Percentiles rank a stretch among this genome's conserved stretches.
Conservation (phyloP, 2,888 invertebrate genomes). For the Phaedon cochleariae region DNA sequence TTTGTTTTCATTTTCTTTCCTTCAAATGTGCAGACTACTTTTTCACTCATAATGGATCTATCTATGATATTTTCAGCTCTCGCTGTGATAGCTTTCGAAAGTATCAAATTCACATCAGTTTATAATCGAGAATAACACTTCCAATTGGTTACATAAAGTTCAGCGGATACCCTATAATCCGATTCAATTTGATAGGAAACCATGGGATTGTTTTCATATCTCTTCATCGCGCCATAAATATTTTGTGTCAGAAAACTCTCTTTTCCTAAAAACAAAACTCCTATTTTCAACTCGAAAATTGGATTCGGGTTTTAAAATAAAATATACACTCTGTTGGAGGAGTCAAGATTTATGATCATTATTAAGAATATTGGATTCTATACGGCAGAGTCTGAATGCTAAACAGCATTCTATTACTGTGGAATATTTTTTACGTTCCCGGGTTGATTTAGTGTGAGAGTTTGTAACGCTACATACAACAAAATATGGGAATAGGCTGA, state of each 20-base stretch:
- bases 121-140: too few relatives aligned
- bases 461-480: conserved; percentile 37
- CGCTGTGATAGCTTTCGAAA: too few relatives aligned
- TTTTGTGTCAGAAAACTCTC: conserved; percentile 1
- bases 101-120: too few relatives aligned
- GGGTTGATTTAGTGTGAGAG: conserved; percentile 44
- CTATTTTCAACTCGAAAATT: conserved; percentile 24
- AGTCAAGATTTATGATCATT: conserved; percentile 50
- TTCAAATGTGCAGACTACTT: too few relatives aligned
- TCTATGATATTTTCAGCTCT: too few relatives aligned
- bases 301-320: conserved; percentile 33
- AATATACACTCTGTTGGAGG: conserved; percentile 26
- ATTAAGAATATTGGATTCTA: conserved; percentile 52
- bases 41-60: too few relatives aligned
- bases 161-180: too few relatives aligned
- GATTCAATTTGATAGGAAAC: too few relatives aligned
- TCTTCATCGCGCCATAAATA: conserved; percentile 9
- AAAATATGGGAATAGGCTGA: conserved; percentile 27
- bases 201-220: not conserved
- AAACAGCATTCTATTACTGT: conserved; percentile 46
- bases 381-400: conserved; percentile 38
- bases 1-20: too few relatives aligned
- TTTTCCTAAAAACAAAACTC: conserved; percentile 6
- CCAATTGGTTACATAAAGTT: conserved; percentile 22
- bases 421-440: conserved; percentile 41